Base-by-base conservation (phyloP, 2,113 vertebrate species). In the Ochotona princeps region DNA sequence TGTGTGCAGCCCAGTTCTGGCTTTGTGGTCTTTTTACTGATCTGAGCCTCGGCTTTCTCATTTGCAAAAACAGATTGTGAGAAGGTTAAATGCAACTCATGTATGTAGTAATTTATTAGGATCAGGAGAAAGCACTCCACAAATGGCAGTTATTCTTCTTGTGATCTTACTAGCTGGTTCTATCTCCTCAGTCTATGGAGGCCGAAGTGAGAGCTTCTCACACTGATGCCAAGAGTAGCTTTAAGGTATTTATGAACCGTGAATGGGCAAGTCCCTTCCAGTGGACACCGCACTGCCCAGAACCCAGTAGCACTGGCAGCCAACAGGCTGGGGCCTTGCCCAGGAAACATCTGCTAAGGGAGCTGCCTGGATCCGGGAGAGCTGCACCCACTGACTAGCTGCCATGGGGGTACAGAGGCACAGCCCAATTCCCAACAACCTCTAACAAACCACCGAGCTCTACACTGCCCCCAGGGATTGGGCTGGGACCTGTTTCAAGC, bases 61-160 rank as follows among this genome's bases (percentile, higher is more conserved):
- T 35, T 66, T 82, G n/a, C 44, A 90, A 90, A 90, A 96, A 79
- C 67, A 81, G 60, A 67, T 0, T 75, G 17, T 66, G 65, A 85
- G 28, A 35, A 17, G 26, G 32, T 28, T 49, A 75, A 80, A 32
- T 6, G 38, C 6, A 6, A 44, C 38, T 44, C 38, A 57, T 32
- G 35, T 85, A 79, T 84, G 74, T 23, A 83, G 54, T 67, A 66
- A 75, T 51, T 25, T 65, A 17, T 54, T 30, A 83, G n/a, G 44
- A 30, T 72, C 73, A 4, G 2, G 28, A 81, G 78, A 25, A 75
- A 83, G 32, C 21, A 26, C 35, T 66, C 7, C 54, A 60, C 7
- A 82, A 72, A 9, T 26, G 26, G 67, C 9, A 66, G 67, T 65
- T 74, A 49, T 35, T 74, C 67, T n/a, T 20, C 30, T 14, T n/a